Base-by-base conservation (phyloP, 2,888 invertebrate species). In the Chelonus formosanus region DNA sequence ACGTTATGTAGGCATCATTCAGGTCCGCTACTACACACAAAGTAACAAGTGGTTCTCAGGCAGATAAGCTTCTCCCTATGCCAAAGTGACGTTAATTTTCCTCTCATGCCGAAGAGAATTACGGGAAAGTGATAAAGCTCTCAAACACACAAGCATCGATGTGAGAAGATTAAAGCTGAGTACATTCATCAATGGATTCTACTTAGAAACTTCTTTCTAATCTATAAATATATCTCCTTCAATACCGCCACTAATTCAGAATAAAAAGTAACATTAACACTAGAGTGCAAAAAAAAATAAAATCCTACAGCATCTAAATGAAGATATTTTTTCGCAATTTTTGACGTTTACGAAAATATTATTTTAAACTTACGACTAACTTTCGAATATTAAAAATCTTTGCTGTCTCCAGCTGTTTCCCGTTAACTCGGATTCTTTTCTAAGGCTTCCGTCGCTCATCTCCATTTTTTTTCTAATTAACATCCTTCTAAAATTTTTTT, bases 41-140 rank as follows among this genome's bases (percentile, higher is more conserved):
- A 64, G 65, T 65, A 68, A 72, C 75, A 70, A 74, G 71, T 73
- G 71, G 68, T 74, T 73, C 73, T 73, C 73, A 73, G 65, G 67
- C 57, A 68, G 72, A 73, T 73, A 72, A 73, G 65, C 65, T 54
- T 52, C 62, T 63, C 47, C 52, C 54, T 63, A 52, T 60, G n/a
- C 32, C 53, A 3, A 50, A 59, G 59, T 63, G 67, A 48, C 35
- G 32, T 8, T 66, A 65, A 64, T 64, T 67, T 58, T 57, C 31
- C 59, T 57, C 40, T 5, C 48, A 40, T 6, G 20, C 10, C 36
- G 59, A 20, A 55, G 66, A 52, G 65, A 72, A 63, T 72, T 68
- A 72, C 68, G 69, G 65, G 64, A 67, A 62, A 69, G 10, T 62
- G 72, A 70, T 71, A 64, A 63, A 53, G 44, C 44, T 45, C 48